A percentile compares a stretch with the other conserved stretches of the same genome.
Evolutionary conservation across 2,797 vertebrate genomes (phyloP).

Genomic region (Sebastes iracundus): DNA sequence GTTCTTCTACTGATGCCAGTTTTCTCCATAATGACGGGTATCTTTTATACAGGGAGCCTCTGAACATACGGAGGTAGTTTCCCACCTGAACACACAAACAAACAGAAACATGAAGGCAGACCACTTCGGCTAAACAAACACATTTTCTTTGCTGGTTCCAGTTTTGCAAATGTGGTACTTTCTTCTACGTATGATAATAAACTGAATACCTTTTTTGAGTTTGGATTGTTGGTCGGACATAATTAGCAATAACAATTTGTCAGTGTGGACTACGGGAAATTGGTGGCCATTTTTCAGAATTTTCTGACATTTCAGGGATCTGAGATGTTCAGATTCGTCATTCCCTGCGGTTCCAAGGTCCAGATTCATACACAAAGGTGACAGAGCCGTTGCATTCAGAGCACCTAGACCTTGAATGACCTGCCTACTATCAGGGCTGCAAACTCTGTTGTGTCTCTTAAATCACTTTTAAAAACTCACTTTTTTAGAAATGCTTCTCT

Average conservation of each 20-base stretch:
- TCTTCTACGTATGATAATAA: neutral
- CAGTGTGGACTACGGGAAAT: fast-evolving
- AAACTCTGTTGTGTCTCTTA: too few relatives aligned
- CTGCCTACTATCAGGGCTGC: too few relatives aligned
- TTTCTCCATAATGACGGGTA: conserved; percentile 97
- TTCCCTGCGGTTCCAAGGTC: too few relatives aligned
- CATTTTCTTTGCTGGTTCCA: neutral
- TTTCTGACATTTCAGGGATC: too few relatives aligned
- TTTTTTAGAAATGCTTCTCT: too few relatives aligned
- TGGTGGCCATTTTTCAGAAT: too few relatives aligned
- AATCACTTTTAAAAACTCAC: too few relatives aligned
- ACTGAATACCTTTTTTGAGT: neutral
- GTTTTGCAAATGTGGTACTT: neutral
- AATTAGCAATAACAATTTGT: neutral
- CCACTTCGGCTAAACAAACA: neutral
- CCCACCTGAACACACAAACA: conserved; percentile 86
- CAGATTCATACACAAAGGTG: too few relatives aligned
- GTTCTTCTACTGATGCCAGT: conserved; percentile 95
- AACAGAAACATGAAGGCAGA: neutral
- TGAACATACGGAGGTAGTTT: conserved; percentile 98
- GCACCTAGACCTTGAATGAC: too few relatives aligned
- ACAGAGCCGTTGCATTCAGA: too few relatives aligned
- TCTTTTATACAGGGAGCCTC: conserved; percentile 96
- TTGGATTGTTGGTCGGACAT: neutral
- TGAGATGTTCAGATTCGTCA: too few relatives aligned